A percentile compares a stretch with the other conserved stretches of the same genome.
These are phyloP conservation scores for Leiothrix lutea DNA, from an alignment of 2,113 vertebrate species.

Conservation along the genomic window DNA sequence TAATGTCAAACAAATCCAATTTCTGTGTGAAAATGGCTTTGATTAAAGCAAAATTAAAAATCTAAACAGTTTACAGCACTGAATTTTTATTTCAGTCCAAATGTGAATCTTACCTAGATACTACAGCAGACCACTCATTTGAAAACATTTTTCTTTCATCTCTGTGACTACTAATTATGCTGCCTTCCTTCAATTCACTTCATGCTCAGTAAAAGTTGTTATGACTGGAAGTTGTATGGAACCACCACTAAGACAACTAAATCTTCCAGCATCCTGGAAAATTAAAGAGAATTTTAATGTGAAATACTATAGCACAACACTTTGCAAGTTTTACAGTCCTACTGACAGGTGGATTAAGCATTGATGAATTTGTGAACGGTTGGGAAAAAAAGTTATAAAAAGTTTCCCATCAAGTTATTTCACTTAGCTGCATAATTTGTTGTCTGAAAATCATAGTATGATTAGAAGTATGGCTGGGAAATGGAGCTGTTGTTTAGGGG, in stretches of 20 bases:
- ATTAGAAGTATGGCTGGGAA: background rate
- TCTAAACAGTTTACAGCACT: background rate
- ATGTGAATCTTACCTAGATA: background rate
- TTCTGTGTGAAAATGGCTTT: conserved; percentile 6
- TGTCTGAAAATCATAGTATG: background rate
- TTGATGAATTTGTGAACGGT: background rate
- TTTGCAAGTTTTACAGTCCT: background rate
- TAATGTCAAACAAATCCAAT: conserved; percentile 37
- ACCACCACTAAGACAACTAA: background rate
- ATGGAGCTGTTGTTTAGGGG: background rate
- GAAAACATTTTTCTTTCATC: conserved; percentile 27
- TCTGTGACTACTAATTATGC: background rate
- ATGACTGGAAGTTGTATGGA: conserved; percentile 7
- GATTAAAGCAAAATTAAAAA: conserved; percentile 38
- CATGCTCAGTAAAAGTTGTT: conserved; percentile 45
- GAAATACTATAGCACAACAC: background rate
- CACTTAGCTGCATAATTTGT: background rate
- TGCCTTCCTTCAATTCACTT: conserved; percentile 24
- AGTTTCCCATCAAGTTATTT: background rate
- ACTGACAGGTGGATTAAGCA: background rate
- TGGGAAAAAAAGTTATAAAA: background rate
- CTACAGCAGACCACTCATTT: conserved; percentile 1
- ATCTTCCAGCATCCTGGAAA: conserved; percentile 32
- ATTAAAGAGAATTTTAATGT: conserved; percentile 43
- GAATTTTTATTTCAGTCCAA: conserved; percentile 1